Evolutionary conservation across 2,888 invertebrate species (phyloP), one percentile per base, ranked within the genome.

Genomic region (Acanthosepion pharaonis): DNA sequence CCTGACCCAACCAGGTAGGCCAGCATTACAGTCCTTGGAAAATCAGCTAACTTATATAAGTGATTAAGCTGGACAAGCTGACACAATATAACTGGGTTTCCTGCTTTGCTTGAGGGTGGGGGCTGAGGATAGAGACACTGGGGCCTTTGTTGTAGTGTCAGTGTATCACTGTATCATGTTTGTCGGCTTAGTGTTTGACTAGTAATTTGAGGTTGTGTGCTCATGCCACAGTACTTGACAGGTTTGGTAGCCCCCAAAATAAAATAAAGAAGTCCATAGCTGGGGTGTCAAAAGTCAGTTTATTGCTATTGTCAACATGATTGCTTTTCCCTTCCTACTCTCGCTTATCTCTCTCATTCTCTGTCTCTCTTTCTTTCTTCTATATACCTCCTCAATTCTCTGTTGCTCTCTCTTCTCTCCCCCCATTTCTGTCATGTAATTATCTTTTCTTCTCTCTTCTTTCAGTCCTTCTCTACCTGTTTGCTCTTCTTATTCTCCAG

Each of bases 151-250:
- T 78, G 78, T 78, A 11, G 78, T 78, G 78, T 78, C 78, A 78
- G 78, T 78, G 78, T n/a, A 78, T 78, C 78, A 78, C 78, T 78
- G n/a, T 78, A 78, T 78, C 78, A 78, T 78, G 78, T 78, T 78
- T 78, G 78, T n/a, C 78, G n/a, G 78, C n/a, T n/a, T n/a, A 78
- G 78, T 78, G 78, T 78, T 78, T 78, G 78, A 78, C 78, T 78
- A 78, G 78, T 78, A 78, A 78, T 78, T 78, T 78, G 78, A 78
- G 78, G 28, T 78, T 78, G n/a, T 78, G 78, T 18, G n/a, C n/a
- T 78, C 78, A 78, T 78, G 78, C 78, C 78, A 78, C 78, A 78
- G 78, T 78, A n/a, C 78, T 78, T 78, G 78, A 78, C 78, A 78
- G 78, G 78, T 78, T 78, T 78, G 78, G 78, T 78, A 78, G n/a